Conservation (phyloP, 2,113 vertebrate species). For the Myocastor coypus region DNA sequence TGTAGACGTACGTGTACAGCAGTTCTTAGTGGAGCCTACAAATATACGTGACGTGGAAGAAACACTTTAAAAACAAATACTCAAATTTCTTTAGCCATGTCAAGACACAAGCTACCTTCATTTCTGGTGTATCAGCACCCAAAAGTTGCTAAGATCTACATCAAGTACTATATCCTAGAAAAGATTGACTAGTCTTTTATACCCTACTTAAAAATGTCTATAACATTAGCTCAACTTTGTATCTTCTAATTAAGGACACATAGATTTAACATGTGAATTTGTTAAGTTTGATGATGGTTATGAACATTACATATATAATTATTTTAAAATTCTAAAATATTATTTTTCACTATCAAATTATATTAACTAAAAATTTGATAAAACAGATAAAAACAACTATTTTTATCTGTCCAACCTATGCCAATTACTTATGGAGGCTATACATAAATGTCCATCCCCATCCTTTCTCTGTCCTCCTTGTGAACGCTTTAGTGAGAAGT, state of each 20-base stretch:
- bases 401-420: neutral
- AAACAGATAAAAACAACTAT: neutral
- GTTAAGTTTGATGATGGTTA: neutral
- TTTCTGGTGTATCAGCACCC: neutral
- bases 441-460: neutral
- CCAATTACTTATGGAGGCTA: neutral
- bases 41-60: conserved; percentile 1
- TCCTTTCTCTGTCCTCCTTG: neutral
- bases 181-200: neutral
- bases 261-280: neutral
- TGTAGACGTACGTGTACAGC: neutral
- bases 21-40: neutral
- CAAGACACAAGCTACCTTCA: conserved; percentile 15
- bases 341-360: conserved; percentile 27
- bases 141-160: neutral
- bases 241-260: neutral
- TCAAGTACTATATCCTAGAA: neutral
- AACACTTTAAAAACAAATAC: conserved; percentile 27
- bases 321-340: conserved; percentile 31
- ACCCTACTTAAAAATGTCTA: neutral
- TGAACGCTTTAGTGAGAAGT: neutral
- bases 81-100: conserved; percentile 10
- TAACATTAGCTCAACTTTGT: neutral
- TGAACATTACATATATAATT: neutral
- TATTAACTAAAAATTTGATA: neutral